Conservation (phyloP, 2,113 vertebrate genomes). For the Phocoena phocoena region DNA sequence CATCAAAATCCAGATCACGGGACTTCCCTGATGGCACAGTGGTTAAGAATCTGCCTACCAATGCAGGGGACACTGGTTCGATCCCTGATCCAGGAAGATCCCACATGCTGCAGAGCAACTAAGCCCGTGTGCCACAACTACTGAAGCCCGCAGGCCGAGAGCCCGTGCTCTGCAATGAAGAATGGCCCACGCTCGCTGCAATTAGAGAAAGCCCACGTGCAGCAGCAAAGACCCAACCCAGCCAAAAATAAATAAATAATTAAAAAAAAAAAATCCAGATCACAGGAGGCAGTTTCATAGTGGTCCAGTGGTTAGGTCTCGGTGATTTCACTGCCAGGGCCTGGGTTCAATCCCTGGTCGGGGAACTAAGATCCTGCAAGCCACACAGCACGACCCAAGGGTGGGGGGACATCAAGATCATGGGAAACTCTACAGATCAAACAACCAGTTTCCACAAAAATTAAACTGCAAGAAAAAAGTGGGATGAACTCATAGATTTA, state of each 20-base stretch:
- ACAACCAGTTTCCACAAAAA: neutral
- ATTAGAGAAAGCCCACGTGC: too few species aligned
- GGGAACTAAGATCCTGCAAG: neutral
- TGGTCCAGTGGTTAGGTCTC: neutral
- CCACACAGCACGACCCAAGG: neutral
- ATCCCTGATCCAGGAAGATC: too few species aligned
- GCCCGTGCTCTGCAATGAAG: too few species aligned
- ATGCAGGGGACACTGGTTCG: too few species aligned
- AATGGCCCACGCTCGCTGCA: too few species aligned
- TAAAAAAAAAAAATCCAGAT: neutral
- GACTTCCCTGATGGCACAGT: neutral
- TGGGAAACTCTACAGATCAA: neutral
- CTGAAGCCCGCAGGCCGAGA: accelerated
- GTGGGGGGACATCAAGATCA: neutral
- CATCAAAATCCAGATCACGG: neutral
- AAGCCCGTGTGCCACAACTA: too few species aligned
- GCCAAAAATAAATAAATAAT: too few species aligned
- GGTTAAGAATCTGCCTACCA: too few species aligned
- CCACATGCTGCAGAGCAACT: too few species aligned
- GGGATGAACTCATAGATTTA: neutral
- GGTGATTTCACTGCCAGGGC: accelerated
- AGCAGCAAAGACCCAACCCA: too few species aligned
- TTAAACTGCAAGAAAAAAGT: neutral
- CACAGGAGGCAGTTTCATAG: accelerated
- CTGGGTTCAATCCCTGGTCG: neutral